Evolutionary conservation across 2,113 vertebrate genomes (phyloP).

Genomic region (Prinia subflava): DNA sequence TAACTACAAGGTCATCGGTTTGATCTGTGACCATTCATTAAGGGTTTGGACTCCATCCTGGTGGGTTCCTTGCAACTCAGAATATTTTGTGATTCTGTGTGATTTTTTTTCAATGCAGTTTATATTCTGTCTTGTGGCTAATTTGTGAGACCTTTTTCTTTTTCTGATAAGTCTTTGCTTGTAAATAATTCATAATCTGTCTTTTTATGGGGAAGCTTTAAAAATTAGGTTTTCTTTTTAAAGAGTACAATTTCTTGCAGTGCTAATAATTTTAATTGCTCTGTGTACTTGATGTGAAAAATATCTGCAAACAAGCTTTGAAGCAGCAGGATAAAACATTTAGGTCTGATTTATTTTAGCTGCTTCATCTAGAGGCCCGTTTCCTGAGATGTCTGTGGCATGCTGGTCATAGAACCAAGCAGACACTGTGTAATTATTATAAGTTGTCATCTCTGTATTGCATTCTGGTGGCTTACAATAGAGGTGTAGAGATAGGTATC

Average conservation of each 20-base stretch:
- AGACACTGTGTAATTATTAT: neutral
- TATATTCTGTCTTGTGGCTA: neutral
- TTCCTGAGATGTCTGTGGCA: neutral
- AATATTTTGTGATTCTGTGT: neutral
- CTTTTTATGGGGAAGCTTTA: neutral
- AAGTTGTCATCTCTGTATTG: neutral
- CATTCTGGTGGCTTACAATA: neutral
- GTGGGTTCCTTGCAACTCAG: neutral
- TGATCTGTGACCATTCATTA: accelerated
- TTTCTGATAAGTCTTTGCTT: neutral
- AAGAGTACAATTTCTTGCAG: neutral
- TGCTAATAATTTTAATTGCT: constrained; percentile 4
- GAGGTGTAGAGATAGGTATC: neutral
- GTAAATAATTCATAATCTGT: neutral
- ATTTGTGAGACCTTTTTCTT: neutral
- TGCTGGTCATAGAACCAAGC: neutral
- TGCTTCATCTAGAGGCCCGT: neutral
- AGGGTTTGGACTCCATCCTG: neutral
- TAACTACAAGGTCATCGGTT: neutral
- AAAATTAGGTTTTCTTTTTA: neutral
- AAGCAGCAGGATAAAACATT: neutral
- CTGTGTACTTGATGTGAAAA: neutral
- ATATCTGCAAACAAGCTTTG: neutral
- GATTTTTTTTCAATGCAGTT: neutral
- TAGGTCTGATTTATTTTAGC: neutral